These are phyloP conservation scores for Chloroclysta siterata DNA, from an alignment of 2,888 invertebrate species.

Conservation along the genomic window DNA sequence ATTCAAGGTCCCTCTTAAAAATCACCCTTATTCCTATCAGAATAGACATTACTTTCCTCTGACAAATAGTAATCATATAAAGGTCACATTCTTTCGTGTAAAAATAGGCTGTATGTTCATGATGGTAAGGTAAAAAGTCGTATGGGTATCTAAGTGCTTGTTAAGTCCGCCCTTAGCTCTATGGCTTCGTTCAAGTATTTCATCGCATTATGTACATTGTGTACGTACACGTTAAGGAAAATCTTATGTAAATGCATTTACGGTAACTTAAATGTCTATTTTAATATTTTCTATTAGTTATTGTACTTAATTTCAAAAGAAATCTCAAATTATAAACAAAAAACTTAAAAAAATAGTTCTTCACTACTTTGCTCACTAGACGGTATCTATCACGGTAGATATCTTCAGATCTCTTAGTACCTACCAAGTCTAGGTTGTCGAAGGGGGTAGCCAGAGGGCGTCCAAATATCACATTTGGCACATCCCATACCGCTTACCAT, in stretches of 20 bases:
- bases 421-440: too few relatives aligned
- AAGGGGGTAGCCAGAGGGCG: too few relatives aligned
- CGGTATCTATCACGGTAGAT: too few relatives aligned
- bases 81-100: not conserved
- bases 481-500: too few relatives aligned
- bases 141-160: not conserved
- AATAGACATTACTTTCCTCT: not conserved
- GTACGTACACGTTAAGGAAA: slow-evolving; percentile 47
- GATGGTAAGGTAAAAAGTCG: slow-evolving; percentile 7
- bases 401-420: too few relatives aligned
- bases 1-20: not conserved
- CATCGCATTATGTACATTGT: slow-evolving; percentile 66
- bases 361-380: too few relatives aligned
- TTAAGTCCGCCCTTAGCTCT: slow-evolving; percentile 50
- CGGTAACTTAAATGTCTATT: too few relatives aligned
- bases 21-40: not conserved
- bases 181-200: slow-evolving; percentile 48
- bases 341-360: too few relatives aligned
- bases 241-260: slow-evolving; percentile 48
- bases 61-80: not conserved
- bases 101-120: slow-evolving; percentile 3
- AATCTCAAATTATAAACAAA: too few relatives aligned
- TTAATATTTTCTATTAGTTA: too few relatives aligned
- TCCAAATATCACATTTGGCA: too few relatives aligned
- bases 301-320: too few relatives aligned